phyloP scores from a whole-genome alignment of 1,140 invertebrate genomes.

The Ips typographus region DNA sequence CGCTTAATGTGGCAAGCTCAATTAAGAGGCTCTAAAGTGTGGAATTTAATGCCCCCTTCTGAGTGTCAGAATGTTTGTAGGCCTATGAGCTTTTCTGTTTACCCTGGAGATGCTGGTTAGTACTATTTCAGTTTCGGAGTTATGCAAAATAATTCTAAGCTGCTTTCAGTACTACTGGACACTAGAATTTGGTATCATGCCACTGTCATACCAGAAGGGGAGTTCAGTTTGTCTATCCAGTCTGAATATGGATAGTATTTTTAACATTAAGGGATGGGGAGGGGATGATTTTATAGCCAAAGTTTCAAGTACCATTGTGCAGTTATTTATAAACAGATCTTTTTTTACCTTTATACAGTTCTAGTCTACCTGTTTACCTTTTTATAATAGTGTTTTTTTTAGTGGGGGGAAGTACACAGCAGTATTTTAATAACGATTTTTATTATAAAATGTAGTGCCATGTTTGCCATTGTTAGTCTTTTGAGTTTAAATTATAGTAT shows the following conservation, averaged over 20 bases:
- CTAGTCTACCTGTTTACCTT: slow-evolving; percentile 1
- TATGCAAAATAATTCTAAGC: slow-evolving; percentile 14
- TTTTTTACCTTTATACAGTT: not conserved
- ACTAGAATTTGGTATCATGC: slow-evolving; percentile 93
- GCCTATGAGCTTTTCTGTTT: slow-evolving; percentile 73
- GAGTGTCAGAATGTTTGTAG: slow-evolving; percentile 83
- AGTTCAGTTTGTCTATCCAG: slow-evolving; percentile 86
- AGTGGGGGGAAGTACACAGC: not conserved
- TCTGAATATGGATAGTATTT: slow-evolving; percentile 76
- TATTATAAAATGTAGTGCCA: not conserved
- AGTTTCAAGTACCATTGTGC: not conserved
- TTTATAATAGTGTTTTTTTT: not conserved
- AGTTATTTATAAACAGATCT: too few species aligned
- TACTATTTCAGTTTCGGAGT: slow-evolving; percentile 30
- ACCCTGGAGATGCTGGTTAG: slow-evolving; percentile 84
- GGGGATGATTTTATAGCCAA: not conserved
- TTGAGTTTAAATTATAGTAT: not conserved
- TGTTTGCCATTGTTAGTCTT: not conserved
- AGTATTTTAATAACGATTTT: not conserved
- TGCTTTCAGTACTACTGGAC: slow-evolving; percentile 72
- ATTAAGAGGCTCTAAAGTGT: slow-evolving; percentile 81
- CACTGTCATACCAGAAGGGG: slow-evolving; percentile 78
- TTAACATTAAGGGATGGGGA: slow-evolving; percentile 49
- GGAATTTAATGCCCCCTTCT: slow-evolving; percentile 81
- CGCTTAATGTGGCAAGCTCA: slow-evolving; percentile 94